Evolutionary conservation across 1,140 invertebrate genomes (phyloP).

Genomic region (Lineus longissimus): DNA sequence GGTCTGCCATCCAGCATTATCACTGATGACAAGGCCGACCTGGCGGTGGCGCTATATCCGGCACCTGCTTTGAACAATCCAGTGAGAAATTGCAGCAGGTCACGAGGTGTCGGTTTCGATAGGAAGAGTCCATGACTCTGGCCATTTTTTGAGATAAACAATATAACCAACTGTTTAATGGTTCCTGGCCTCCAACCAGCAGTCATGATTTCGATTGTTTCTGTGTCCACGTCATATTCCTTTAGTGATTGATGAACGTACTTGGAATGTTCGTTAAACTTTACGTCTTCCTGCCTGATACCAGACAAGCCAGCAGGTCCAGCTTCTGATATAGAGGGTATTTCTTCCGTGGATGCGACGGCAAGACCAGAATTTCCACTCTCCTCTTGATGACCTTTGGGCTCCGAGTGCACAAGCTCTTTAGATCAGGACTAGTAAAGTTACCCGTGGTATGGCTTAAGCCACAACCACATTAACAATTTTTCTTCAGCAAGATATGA

Average conservation of each 20-base stretch:
- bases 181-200: background rate
- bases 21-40: background rate
- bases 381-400: no score
- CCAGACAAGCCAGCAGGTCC: background rate
- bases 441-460: no score
- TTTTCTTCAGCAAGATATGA: no score
- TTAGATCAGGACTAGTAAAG: no score
- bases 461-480: no score
- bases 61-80: background rate
- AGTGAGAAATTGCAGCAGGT: background rate
- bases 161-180: background rate
- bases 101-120: background rate
- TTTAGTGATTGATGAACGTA: no score
- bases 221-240: no score
- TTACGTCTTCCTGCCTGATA: background rate
- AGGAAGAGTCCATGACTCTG: background rate
- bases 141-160: background rate
- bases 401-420: no score
- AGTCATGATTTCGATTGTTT: background rate
- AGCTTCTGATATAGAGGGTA: background rate
- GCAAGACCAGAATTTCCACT: no score
- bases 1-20: background rate
- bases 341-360: background rate
- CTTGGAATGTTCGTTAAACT: background rate
- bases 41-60: conserved; percentile 2